A percentile compares a stretch with the other conserved stretches of the same genome.
These are phyloP conservation scores for Heliconius hewitsoni DNA, from an alignment of 1,140 invertebrate genomes.

Conservation along the genomic window DNA sequence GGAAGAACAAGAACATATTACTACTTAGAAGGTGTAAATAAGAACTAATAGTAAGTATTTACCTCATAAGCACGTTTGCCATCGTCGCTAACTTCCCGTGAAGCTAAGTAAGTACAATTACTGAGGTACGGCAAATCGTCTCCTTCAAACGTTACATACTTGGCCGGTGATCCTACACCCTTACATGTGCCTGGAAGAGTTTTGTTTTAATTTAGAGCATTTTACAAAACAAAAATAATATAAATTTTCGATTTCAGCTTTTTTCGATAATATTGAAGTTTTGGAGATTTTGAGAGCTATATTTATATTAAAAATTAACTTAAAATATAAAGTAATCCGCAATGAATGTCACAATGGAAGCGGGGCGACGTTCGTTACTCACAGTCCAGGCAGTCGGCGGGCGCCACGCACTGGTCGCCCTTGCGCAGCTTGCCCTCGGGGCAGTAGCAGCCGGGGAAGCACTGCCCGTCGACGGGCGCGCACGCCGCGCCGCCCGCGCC, in stretches of 20 bases:
- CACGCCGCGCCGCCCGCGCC: conserved; percentile 68
- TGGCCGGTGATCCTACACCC: conserved; percentile 85
- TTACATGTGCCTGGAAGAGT: conserved; percentile 83
- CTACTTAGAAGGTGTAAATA: too few species aligned
- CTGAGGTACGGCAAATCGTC: conserved; percentile 86
- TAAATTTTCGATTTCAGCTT: too few species aligned
- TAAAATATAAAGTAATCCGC: too few species aligned
- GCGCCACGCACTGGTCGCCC: conserved; percentile 86
- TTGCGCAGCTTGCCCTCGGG: conserved; percentile 88
- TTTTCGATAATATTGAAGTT: too few species aligned
- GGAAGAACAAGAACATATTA: too few species aligned
- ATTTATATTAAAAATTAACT: too few species aligned
- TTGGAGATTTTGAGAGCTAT: too few species aligned
- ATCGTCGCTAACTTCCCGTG: conserved; percentile 81
- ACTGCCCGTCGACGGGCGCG: conserved; percentile 83
- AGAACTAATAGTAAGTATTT: not conserved
- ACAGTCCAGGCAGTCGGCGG: conserved; percentile 89
- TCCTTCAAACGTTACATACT: conserved; percentile 88
- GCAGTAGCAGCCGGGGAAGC: conserved; percentile 92
- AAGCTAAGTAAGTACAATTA: conserved; percentile 90
- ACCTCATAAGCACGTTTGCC: not conserved
- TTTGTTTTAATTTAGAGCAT: too few species aligned
- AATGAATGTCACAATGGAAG: too few species aligned
- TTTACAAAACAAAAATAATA: too few species aligned
- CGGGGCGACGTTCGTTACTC: conserved; percentile 51